Percentiles rank a stretch among this genome's conserved stretches.
Conservation (phyloP, 1,140 invertebrate species). For the Metaphire vulgaris region DNA sequence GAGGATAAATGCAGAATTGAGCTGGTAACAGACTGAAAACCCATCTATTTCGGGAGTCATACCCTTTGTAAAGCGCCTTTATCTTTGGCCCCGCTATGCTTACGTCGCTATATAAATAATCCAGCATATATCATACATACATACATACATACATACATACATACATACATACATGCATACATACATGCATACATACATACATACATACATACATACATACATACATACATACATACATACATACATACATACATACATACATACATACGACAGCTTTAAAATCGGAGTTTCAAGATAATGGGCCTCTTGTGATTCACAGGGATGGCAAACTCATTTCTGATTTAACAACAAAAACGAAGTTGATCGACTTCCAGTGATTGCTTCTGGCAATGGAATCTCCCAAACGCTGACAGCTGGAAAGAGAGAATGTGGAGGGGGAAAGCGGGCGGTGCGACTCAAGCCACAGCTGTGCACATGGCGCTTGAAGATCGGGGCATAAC, state of each 20-base stretch:
- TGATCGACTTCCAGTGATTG: slow-evolving; percentile 12
- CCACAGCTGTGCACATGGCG: slow-evolving; percentile 5
- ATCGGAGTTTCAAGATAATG: not conserved
- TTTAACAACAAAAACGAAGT: slow-evolving; percentile 7
- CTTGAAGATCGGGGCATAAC: slow-evolving; percentile 6
- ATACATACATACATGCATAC: not conserved
- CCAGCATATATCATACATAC: not conserved
- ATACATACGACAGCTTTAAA: not conserved
- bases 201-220: not conserved
- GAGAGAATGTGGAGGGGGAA: not conserved
- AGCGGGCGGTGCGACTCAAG: not conserved
- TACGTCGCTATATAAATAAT: not conserved
- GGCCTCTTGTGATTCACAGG: not conserved
- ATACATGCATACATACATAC: not conserved
- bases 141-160: not conserved
- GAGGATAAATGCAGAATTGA: not conserved
- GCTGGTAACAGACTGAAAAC: not conserved
- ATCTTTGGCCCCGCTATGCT: too few relatives aligned
- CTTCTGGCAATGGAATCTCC: slow-evolving; percentile 8
- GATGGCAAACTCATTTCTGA: slow-evolving; percentile 6
- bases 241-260: not conserved
- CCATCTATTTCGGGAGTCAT: not conserved
- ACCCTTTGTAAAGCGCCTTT: too few relatives aligned
- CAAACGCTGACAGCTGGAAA: not conserved
- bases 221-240: not conserved